A percentile compares a stretch with the other conserved stretches of the same genome.
Conservation (phyloP, 2,888 invertebrate genomes). For the Xestobium rufovillosum region DNA sequence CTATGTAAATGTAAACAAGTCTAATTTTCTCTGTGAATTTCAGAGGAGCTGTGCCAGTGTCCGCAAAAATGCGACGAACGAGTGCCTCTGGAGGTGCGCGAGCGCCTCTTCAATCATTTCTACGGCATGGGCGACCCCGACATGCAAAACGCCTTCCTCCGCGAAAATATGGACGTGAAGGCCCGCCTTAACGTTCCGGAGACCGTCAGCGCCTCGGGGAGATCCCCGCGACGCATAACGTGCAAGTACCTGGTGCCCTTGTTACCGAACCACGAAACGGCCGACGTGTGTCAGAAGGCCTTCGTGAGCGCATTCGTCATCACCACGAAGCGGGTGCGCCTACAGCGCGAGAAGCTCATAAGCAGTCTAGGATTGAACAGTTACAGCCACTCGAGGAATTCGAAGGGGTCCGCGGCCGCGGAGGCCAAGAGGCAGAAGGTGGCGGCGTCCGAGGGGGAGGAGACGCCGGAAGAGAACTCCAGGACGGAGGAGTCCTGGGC, state of each 20-base stretch:
- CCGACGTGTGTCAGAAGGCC: conserved; percentile 50
- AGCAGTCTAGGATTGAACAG: conserved; percentile 42
- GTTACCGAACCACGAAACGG: conserved; percentile 32
- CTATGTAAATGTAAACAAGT: too few species aligned
- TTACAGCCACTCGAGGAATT: conserved; percentile 37
- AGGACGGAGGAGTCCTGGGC: conserved; percentile 17
- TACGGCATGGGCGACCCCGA: conserved; percentile 46
- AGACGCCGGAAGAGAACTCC: conserved; percentile 20
- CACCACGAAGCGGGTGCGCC: conserved; percentile 47
- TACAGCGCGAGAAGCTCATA: conserved; percentile 47
- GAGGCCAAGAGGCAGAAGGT: conserved; percentile 9
- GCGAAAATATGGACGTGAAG: conserved; percentile 45
- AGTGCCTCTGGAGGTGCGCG: conserved; percentile 42
- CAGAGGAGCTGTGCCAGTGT: conserved; percentile 47
- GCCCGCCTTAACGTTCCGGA: conserved; percentile 41
- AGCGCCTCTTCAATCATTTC: conserved; percentile 45
- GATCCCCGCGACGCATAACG: conserved; percentile 44
- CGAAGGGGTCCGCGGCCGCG: conserved; percentile 16
- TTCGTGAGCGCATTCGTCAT: conserved; percentile 50
- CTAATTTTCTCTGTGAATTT: too few species aligned
- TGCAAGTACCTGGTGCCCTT: conserved; percentile 48
- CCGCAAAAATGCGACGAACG: conserved; percentile 49
- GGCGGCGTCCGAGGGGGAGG: conserved; percentile 8
- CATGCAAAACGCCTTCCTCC: conserved; percentile 45
- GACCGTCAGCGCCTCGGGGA: conserved; percentile 29